Percentiles rank a stretch among this genome's conserved stretches.
Evolutionary conservation across 2,797 vertebrate species (phyloP).

Genomic region (Cynodonichthys magdalenae): DNA sequence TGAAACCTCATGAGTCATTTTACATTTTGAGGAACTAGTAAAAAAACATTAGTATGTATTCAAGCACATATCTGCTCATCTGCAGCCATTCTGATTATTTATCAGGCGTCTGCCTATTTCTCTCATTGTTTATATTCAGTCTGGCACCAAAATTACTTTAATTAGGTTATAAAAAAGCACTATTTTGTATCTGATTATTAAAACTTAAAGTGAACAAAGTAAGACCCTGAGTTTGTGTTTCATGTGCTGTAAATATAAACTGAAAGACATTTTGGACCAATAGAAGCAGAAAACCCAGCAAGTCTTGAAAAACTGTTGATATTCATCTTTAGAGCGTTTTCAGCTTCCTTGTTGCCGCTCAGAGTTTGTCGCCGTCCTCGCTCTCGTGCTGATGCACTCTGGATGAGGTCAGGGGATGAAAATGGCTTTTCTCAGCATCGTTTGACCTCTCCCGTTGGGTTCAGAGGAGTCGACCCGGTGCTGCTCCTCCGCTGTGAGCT

Average conservation of each 20-base stretch:
- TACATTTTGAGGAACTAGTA: too few species aligned
- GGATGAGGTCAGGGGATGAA: constrained; percentile 5
- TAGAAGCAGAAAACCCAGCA: neutral
- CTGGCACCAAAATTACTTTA: too few species aligned
- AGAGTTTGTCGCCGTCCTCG: neutral
- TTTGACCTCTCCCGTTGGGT: constrained; percentile 13
- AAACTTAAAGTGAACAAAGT: too few species aligned
- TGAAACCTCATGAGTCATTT: too few species aligned
- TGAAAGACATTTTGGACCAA: neutral
- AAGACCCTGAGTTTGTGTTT: neutral
- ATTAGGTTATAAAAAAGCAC: too few species aligned
- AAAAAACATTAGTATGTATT: too few species aligned
- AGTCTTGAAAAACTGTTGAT: neutral
- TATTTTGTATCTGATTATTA: too few species aligned
- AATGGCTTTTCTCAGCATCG: constrained; percentile 17
- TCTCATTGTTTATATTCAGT: too few species aligned
- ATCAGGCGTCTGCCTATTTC: too few species aligned
- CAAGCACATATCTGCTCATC: too few species aligned
- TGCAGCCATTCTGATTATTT: too few species aligned
- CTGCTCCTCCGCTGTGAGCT: constrained; percentile 1
- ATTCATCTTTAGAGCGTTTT: neutral
- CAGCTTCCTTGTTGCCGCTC: neutral
- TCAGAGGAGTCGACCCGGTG: constrained; percentile 2
- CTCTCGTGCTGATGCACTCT: constrained; percentile 11
- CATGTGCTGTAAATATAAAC: neutral